phyloP scores from a whole-genome alignment of 2,797 vertebrate genomes.

The Spatula versicolor region DNA sequence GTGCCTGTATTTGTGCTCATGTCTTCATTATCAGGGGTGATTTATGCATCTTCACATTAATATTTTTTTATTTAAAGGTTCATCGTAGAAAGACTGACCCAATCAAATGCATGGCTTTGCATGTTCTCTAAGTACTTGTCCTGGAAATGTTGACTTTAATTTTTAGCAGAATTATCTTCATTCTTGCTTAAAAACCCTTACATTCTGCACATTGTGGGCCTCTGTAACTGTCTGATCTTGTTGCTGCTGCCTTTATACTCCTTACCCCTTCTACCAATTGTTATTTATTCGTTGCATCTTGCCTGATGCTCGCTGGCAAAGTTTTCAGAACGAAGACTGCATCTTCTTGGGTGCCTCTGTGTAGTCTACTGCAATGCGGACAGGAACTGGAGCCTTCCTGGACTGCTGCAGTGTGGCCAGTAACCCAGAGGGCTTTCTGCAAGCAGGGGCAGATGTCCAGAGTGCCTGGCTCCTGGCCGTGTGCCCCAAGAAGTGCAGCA shows the following conservation, averaged over 20 bases:
- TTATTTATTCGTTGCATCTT: not conserved
- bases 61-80: not conserved
- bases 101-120: not conserved
- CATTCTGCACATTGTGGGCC: not conserved
- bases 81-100: not conserved
- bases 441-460: accelerated
- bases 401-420: not conserved
- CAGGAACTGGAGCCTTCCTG: not conserved
- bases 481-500: too few relatives aligned
- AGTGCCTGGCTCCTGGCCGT: not conserved
- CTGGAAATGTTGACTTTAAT: not conserved
- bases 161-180: not conserved
- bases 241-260: not conserved
- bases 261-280: not conserved
- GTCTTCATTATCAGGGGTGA: not conserved
- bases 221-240: not conserved
- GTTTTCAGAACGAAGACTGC: not conserved
- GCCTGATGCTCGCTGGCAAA: not conserved
- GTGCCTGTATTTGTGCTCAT: not conserved
- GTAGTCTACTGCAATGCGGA: not conserved
- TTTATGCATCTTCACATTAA: not conserved
- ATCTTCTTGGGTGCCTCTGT: not conserved
- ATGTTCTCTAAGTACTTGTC: not conserved
- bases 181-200: not conserved
- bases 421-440: not conserved